Base-by-base conservation (phyloP, 2,888 invertebrate genomes). In the Himalopsyche kuldschensis region DNA sequence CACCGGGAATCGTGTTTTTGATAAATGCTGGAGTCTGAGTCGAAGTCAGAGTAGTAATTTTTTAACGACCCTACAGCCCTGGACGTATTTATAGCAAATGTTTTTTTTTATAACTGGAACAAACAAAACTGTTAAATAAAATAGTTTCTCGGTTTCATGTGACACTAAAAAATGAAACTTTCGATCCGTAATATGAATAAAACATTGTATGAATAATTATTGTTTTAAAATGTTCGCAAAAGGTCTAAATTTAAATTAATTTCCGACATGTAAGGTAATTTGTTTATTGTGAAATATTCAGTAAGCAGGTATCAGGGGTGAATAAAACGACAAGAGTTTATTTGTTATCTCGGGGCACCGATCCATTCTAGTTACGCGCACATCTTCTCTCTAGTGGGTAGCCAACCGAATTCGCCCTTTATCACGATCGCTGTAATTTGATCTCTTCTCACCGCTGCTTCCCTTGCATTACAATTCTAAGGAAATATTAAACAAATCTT, bases 341-440 rank as follows among this genome's bases (percentile, higher is more conserved):
- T 69, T 69, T 27, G 69, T 69, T 69, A 69, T 69, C 69, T 69
- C 69, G 69, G 27, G 69, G 69, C n/a, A 11, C 31, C 46, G 48
- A 78, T 47, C 78, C 47, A 31, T n/a, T 78, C 78, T 78, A 31
- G 48, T 78, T 47, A 78, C 69, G 41, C 69, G 69, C 69, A 69
- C 69, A 69, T 69, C 32, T 55, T 79, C 63, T 79, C 55, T 20
- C 78, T n/a, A 46, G 41, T 46, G 78, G 46, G 41, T 41, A 30
- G 47, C 35, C 78, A 80, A 78, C 78, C 84, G 81, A 78, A 84
- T 79, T 75, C 78, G 48, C 84, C 81, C 48, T 75, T 81, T 84
- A 84, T 84, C 84, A 79, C 76, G 78, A 79, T 84, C 41, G 35
- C 30, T 46, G 84, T 81, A 81, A 84, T 81, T 81, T 75, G 84